phyloP scores from a whole-genome alignment of 2,888 invertebrate genomes.

The Amphipyra tragopoginis region DNA sequence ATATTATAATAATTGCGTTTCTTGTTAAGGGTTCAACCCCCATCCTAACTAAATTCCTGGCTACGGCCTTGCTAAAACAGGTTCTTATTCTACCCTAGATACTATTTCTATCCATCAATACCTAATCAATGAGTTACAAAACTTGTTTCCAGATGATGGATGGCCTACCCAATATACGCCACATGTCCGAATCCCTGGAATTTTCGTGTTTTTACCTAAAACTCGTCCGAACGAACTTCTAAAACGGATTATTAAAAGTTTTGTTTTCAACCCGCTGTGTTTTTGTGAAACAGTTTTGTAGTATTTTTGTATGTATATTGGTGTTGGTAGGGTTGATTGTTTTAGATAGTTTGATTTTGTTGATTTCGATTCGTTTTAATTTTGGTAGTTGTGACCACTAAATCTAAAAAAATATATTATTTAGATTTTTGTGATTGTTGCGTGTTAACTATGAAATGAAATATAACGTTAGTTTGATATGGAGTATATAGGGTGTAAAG shows the following conservation, averaged over 20 bases:
- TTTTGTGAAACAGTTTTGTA: constrained; percentile 6
- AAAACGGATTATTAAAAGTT: constrained; percentile 3
- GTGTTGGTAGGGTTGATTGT: constrained; percentile 4
- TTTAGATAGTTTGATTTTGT: too few relatives aligned
- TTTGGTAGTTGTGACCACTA: too few relatives aligned
- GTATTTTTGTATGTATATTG: not conserved
- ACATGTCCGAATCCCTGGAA: not conserved
- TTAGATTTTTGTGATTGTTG: too few relatives aligned
- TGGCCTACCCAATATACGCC: not conserved
- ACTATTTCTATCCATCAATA: constrained; percentile 2
- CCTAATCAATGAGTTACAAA: not conserved
- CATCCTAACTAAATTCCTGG: too few relatives aligned
- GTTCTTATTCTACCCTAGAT: constrained; percentile 1
- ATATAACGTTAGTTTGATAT: too few relatives aligned
- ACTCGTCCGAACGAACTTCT: not conserved
- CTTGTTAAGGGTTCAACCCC: too few relatives aligned
- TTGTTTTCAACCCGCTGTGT: not conserved
- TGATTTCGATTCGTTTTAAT: too few relatives aligned
- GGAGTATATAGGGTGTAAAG: too few relatives aligned
- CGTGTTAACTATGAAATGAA: too few relatives aligned
- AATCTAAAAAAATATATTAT: too few relatives aligned
- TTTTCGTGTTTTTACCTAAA: not conserved
- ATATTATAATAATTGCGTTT: too few relatives aligned
- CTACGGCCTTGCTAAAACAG: too few relatives aligned
- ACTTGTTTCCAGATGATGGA: constrained; percentile 5